phyloP scores from a whole-genome alignment of 1,140 invertebrate genomes.

The Conopomorpha cramerella region DNA sequence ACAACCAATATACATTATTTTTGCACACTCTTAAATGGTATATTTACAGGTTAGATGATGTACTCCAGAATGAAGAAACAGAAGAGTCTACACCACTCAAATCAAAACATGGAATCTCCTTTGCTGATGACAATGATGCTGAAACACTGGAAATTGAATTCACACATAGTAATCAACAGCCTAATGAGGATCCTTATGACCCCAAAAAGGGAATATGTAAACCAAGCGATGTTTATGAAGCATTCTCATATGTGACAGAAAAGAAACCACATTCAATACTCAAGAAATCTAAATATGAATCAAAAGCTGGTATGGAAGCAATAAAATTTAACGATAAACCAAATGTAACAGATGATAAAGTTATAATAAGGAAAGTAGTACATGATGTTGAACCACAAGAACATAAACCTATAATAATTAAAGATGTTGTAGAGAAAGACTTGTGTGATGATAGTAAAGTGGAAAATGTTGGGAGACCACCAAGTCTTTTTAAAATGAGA shows the following conservation, averaged over 20 bases:
- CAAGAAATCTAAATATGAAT: slow-evolving; percentile 34
- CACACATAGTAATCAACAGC: slow-evolving; percentile 27
- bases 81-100: slow-evolving; percentile 8
- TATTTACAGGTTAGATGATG: slow-evolving; percentile 31
- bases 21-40: slow-evolving; percentile 1
- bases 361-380: slow-evolving; percentile 4
- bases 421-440: slow-evolving; percentile 33
- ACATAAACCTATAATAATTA: slow-evolving; percentile 24
- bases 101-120: slow-evolving; percentile 32
- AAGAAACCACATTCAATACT: slow-evolving; percentile 41
- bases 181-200: slow-evolving; percentile 17
- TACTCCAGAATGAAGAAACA: slow-evolving; percentile 20
- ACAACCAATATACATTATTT: not conserved
- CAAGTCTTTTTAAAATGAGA: slow-evolving; percentile 39
- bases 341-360: not conserved
- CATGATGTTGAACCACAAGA: too few relatives aligned
- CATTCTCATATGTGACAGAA: slow-evolving; percentile 21
- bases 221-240: slow-evolving; percentile 47
- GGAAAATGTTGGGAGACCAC: slow-evolving; percentile 16
- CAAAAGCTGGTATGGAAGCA: not conserved
- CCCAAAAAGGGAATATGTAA: slow-evolving; percentile 26
- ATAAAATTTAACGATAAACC: not conserved
- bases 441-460: slow-evolving; percentile 10
- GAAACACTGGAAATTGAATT: slow-evolving; percentile 40
- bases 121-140: slow-evolving; percentile 39